Evolutionary conservation across 1,140 invertebrate genomes (phyloP).

Genomic region (Drosophila takahashii): DNA sequence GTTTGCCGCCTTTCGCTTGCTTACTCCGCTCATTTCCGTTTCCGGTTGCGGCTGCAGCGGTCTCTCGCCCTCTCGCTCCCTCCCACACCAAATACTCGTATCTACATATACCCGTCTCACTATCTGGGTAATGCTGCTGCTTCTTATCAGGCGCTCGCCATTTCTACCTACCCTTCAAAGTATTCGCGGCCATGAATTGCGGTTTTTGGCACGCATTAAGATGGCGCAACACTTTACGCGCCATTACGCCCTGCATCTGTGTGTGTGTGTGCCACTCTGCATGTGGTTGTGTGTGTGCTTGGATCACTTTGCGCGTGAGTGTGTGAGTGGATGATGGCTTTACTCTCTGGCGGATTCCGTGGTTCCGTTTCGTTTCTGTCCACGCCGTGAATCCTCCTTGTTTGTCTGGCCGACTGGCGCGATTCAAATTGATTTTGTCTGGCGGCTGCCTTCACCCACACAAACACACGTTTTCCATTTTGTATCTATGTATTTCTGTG

Average conservation of each 20-base stretch:
- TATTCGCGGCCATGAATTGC: slow-evolving; percentile 53
- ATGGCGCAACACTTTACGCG: slow-evolving; percentile 77
- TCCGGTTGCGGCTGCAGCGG: slow-evolving; percentile 52
- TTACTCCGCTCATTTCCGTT: slow-evolving; percentile 68
- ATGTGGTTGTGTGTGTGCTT: slow-evolving; percentile 10
- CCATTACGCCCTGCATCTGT: slow-evolving; percentile 61
- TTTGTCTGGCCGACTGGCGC: slow-evolving; percentile 50
- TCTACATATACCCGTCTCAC: neutral
- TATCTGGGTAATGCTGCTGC: slow-evolving; percentile 24
- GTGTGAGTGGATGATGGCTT: slow-evolving; percentile 15
- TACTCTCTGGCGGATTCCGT: slow-evolving; percentile 39
- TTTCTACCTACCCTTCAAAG: slow-evolving; percentile 10
- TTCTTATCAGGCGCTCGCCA: slow-evolving; percentile 31
- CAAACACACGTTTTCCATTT: neutral
- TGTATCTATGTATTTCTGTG: slow-evolving; percentile 22
- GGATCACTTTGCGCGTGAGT: neutral
- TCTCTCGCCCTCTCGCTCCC: neutral
- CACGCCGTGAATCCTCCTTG: slow-evolving; percentile 35
- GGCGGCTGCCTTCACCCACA: slow-evolving; percentile 13
- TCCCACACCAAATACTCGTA: neutral
- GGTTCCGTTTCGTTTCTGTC: slow-evolving; percentile 21
- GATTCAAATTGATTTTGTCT: slow-evolving; percentile 73
- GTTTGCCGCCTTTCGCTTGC: slow-evolving; percentile 23
- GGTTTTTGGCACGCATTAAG: slow-evolving; percentile 75
- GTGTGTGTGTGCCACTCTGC: slow-evolving; percentile 8